Conservation (phyloP, 1,140 invertebrate genomes). For the Anadara kagoshimensis region DNA sequence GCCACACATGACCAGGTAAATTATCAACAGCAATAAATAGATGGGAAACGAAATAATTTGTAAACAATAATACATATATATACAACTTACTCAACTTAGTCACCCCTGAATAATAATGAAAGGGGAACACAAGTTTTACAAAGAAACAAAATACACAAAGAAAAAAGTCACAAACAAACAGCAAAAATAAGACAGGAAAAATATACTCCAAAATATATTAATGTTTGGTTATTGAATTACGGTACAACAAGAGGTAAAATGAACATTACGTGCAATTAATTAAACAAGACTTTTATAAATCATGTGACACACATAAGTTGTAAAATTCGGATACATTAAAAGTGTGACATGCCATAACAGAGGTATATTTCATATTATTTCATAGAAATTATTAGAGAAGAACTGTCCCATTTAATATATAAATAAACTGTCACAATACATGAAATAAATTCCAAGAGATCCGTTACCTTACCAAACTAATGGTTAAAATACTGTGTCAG, state of each 20-base stretch:
- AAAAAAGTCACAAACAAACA: conserved; percentile 12
- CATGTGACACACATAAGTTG: too few relatives aligned
- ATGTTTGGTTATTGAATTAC: conserved; percentile 1
- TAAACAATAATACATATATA: conserved; percentile 1
- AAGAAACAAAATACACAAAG: conserved; percentile 14
- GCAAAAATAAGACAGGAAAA: not conserved
- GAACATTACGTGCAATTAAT: not conserved
- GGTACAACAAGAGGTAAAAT: conserved; percentile 11
- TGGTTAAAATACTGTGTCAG: too few relatives aligned
- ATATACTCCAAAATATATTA: conserved; percentile 1
- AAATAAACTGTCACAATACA: too few relatives aligned
- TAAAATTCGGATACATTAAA: too few relatives aligned
- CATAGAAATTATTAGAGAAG: too few relatives aligned
- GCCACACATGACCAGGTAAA: conserved; percentile 37
- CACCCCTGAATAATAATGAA: conserved; percentile 57
- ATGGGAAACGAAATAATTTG: conserved; percentile 10
- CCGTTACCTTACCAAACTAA: too few relatives aligned
- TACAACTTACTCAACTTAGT: conserved; percentile 40
- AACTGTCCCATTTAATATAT: too few relatives aligned
- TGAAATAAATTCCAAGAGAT: too few relatives aligned
- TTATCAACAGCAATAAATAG: conserved; percentile 13
- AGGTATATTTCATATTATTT: too few relatives aligned
- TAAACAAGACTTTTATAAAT: too few relatives aligned
- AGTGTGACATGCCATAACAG: too few relatives aligned
- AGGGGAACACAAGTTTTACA: conserved; percentile 33